Evolutionary conservation across 2,888 invertebrate species (phyloP), one percentile per base, ranked within the genome.

Genomic region (Polia nebulosa): DNA sequence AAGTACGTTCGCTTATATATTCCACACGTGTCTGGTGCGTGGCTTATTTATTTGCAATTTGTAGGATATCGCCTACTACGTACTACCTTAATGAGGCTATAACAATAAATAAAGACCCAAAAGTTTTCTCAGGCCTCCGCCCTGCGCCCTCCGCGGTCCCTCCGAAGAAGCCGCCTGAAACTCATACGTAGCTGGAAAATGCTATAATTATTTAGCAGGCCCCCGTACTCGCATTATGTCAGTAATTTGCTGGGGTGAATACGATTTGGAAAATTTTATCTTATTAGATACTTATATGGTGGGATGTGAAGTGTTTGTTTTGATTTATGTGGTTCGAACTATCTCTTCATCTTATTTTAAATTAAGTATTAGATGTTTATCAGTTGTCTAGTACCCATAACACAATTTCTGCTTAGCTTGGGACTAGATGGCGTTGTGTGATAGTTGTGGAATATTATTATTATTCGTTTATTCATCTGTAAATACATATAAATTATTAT

Each of bases 31-130:
- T 89, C 87, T 88, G 86, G 70, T 72, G 76, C 72, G 86, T 84
- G 90, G 91, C 93, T 92, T 94, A 95, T 95, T 94, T 95, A 95
- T 94, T 94, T 92, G 94, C 92, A 95, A 95, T 95, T 94, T 94
- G 95, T 94, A 90, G 94, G 92, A 93, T 95, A 95, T 95, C 94
- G 94, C 90, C 92, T 92, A 90, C 92, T 93, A 92, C 92, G 93
- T 93, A 93, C 92, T 91, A 93, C 93, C 93, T 93, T 95, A 95
- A 95, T 95, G 95, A 95, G 94, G 95, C 90, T 94, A 95, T 95
- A 95, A 95, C 95, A 95, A 95, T 95, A 95, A 95, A 95, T 95
- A 95, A 94, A 91, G 95, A 93, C 95, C 95, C 95, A 93, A 95
- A 95, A 95, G 92, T 95, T 95, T 94, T 93, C 93, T 94, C 89